A percentile compares a stretch with the other conserved stretches of the same genome.
phyloP scores from a whole-genome alignment of 2,888 invertebrate genomes.

The Netelia melanura region DNA sequence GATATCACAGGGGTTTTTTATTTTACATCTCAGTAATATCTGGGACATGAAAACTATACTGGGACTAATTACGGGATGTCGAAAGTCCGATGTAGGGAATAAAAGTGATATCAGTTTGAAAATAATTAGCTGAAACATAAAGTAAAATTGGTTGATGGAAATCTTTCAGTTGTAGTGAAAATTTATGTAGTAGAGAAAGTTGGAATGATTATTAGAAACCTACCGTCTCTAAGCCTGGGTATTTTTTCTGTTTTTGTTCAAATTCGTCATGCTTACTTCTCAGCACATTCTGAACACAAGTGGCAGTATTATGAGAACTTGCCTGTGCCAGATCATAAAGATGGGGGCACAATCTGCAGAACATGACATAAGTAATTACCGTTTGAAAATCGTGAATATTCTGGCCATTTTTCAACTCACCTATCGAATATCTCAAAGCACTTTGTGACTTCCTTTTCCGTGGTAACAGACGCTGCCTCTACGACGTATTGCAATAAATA shows the following conservation, averaged over 20 bases:
- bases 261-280: conserved; percentile 90
- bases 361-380: conserved; percentile 1
- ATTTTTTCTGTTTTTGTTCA: conserved; percentile 86
- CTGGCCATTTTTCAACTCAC: conserved; percentile 78
- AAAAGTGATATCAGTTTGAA: conserved; percentile 93
- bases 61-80: conserved; percentile 91
- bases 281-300: conserved; percentile 89
- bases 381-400: neutral
- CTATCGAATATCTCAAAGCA: conserved; percentile 88
- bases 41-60: conserved; percentile 92
- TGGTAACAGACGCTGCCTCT: conserved; percentile 85
- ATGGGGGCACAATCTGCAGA: conserved; percentile 83
- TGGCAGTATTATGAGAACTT: conserved; percentile 89
- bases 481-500: conserved; percentile 92
- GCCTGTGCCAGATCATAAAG: conserved; percentile 90
- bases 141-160: neutral
- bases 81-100: conserved; percentile 95
- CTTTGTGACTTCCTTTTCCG: conserved; percentile 84
- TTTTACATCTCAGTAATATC: conserved; percentile 89
- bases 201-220: conserved; percentile 36
- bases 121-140: conserved; percentile 87
- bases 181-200: neutral
- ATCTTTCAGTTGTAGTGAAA: neutral
- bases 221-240: conserved; percentile 89
- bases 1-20: conserved; percentile 89